A percentile compares a stretch with the other conserved stretches of the same genome.
These are phyloP conservation scores for Anthopleura xanthogrammica DNA, from an alignment of 92 coral and sea anemone genomes.

Conservation along the genomic window DNA sequence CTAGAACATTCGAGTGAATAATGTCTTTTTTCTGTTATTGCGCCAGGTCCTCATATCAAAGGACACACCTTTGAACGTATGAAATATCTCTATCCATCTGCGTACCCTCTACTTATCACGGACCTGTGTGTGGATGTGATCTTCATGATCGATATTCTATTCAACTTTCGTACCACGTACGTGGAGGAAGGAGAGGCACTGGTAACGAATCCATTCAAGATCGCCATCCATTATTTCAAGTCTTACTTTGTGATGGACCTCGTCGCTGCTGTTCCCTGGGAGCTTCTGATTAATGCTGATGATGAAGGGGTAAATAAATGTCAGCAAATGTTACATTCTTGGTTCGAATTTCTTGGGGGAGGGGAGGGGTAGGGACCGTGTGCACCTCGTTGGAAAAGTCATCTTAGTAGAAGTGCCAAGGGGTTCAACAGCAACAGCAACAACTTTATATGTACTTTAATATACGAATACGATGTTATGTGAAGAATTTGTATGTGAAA, in stretches of 20 bases:
- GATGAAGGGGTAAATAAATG: slow-evolving; percentile 63
- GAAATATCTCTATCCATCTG: slow-evolving; percentile 47
- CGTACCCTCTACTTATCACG: slow-evolving; percentile 64
- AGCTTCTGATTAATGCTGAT: slow-evolving; percentile 55
- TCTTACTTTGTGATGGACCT: slow-evolving; percentile 92
- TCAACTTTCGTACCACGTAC: slow-evolving; percentile 95
- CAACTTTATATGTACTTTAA: too few relatives aligned
- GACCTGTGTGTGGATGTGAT: slow-evolving; percentile 82
- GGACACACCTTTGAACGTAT: slow-evolving; percentile 50
- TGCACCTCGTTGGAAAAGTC: background rate
- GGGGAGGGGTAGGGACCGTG: background rate
- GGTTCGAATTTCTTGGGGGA: background rate
- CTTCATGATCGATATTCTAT: slow-evolving; percentile 88
- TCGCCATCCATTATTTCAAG: slow-evolving; percentile 86
- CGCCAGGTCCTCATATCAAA: background rate
- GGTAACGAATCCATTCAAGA: slow-evolving; percentile 85
- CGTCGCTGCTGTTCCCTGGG: slow-evolving; percentile 99
- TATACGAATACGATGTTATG: too few relatives aligned
- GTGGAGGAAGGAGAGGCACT: slow-evolving; percentile 84
- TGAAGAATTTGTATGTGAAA: too few relatives aligned
- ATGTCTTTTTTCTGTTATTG: too few relatives aligned
- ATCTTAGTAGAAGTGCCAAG: background rate
- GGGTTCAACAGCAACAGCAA: background rate
- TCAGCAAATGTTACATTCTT: background rate
- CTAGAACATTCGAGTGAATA: too few relatives aligned